Base-by-base conservation (phyloP, 2,888 invertebrate species). In the Xylota sylvarum region DNA sequence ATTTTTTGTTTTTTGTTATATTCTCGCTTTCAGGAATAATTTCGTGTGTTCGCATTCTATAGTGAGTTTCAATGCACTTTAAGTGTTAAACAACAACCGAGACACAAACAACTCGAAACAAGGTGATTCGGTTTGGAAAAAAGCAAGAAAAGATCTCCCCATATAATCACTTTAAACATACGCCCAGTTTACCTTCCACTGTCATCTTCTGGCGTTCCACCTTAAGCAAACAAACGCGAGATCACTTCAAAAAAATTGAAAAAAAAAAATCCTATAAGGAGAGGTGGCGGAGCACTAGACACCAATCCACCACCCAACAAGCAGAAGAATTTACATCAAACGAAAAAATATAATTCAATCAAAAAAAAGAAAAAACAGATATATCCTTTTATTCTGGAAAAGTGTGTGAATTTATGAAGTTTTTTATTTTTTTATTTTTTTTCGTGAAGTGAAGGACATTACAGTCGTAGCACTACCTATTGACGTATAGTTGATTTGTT, bases 221-320 rank as follows among this genome's bases (percentile, higher is more conserved):
- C 19, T 48, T 32, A 6, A 32, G n/a, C 48, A 48, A 48, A 19
- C n/a, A 12, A 64, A 64, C 40, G 40, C 40, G 40, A 60, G 60
- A 60, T 60, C 60, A 60, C 58, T 58, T 37, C 7, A 58, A 14
- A n/a, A n/a, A n/a, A n/a, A n/a, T n/a, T n/a, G n/a, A n/a, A n/a
- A n/a, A n/a, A n/a, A n/a, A n/a, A n/a, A 37, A 58, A 30, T 23
- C 40, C n/a, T 40, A 12, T n/a, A 4, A 37, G 30, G 48, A 35
- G 35, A 27, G 9, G 62, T 43, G 27, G 7, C 14, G 19, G 14
- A 48, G 19, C 35, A 48, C 64, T 32, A 32, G n/a, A n/a, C 17
- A 17, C n/a, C n/a, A 17, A 50, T 48, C 48, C 17, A 17, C n/a
- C n/a, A 17, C 35, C 32, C 48, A 55, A 30, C 32, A 32, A 48